phyloP scores from a whole-genome alignment of 2,888 invertebrate genomes.

The Sarcophaga subvicina region DNA sequence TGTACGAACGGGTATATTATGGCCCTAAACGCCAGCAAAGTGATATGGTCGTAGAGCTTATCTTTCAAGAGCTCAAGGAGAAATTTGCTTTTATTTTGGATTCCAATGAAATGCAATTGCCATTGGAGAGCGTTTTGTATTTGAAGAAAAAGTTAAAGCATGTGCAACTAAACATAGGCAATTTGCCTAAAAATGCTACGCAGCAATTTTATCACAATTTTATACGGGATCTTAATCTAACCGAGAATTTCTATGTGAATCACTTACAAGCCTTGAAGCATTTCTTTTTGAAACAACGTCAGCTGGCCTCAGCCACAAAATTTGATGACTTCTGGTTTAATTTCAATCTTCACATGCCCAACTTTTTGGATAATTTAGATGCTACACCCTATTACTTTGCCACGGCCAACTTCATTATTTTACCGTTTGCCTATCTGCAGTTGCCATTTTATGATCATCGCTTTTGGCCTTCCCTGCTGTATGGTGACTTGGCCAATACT shows the following conservation, averaged over 20 bases:
- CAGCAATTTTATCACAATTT: constrained; percentile 71
- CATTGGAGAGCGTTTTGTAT: constrained; percentile 66
- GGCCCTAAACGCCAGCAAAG: constrained; percentile 66
- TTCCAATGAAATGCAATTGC: constrained; percentile 72
- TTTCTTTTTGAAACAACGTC: constrained; percentile 67
- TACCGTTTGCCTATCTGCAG: constrained; percentile 76
- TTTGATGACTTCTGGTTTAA: constrained; percentile 69
- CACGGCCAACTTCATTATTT: constrained; percentile 74
- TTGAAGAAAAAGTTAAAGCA: constrained; percentile 72
- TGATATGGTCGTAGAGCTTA: constrained; percentile 71
- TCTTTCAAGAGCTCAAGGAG: constrained; percentile 73
- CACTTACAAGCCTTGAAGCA: constrained; percentile 74
- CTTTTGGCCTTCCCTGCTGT: constrained; percentile 76
- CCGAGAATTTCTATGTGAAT: constrained; percentile 73
- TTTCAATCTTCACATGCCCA: constrained; percentile 75
- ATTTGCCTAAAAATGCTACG: constrained; percentile 73
- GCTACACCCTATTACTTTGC: constrained; percentile 76
- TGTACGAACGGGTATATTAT: constrained; percentile 74
- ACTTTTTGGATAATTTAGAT: constrained; percentile 74
- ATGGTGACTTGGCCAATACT: constrained; percentile 64
- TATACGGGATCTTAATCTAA: constrained; percentile 70
- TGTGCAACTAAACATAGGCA: constrained; percentile 75
- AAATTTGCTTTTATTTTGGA: constrained; percentile 71
- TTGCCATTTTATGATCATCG: constrained; percentile 74
- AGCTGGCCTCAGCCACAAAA: constrained; percentile 34